Percentiles rank a stretch among this genome's conserved stretches.
Evolutionary conservation across 1,140 invertebrate species (phyloP).

Genomic region (Lycorma delicatula): DNA sequence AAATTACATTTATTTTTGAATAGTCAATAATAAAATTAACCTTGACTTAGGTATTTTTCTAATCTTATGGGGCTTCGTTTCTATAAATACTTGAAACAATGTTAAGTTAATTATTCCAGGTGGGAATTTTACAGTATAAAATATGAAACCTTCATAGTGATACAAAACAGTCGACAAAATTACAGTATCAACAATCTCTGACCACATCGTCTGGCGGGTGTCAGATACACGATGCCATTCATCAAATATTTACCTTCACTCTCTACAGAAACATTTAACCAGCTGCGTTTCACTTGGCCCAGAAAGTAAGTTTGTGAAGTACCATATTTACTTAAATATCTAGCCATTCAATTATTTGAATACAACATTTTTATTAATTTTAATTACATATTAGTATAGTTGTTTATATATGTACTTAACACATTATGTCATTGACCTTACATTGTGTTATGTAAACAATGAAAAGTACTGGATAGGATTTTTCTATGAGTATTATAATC

Average conservation of each 20-base stretch:
- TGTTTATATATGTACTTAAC: too few species aligned
- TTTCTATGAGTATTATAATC: too few species aligned
- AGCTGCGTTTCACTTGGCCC: not conserved
- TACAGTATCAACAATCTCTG: too few species aligned
- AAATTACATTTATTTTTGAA: too few species aligned
- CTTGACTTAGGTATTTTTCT: not conserved
- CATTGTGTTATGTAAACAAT: too few species aligned
- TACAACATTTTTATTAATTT: too few species aligned
- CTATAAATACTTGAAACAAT: not conserved
- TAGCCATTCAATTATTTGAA: too few species aligned
- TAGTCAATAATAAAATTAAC: not conserved
- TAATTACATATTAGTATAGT: too few species aligned
- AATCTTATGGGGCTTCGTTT: not conserved
- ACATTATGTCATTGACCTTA: too few species aligned
- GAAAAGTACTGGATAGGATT: too few species aligned
- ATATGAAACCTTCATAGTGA: not conserved
- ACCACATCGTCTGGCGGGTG: not conserved
- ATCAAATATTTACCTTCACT: not conserved
- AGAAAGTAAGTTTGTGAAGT: constrained; percentile 2
- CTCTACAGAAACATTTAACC: constrained; percentile 1
- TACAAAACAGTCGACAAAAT: not conserved
- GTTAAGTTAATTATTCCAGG: not conserved
- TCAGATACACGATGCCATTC: constrained; percentile 1
- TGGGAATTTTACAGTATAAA: not conserved
- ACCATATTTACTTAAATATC: too few species aligned